These are phyloP conservation scores for Drosophila busckii DNA, from an alignment of 1,140 invertebrate species.

Conservation along the genomic window DNA sequence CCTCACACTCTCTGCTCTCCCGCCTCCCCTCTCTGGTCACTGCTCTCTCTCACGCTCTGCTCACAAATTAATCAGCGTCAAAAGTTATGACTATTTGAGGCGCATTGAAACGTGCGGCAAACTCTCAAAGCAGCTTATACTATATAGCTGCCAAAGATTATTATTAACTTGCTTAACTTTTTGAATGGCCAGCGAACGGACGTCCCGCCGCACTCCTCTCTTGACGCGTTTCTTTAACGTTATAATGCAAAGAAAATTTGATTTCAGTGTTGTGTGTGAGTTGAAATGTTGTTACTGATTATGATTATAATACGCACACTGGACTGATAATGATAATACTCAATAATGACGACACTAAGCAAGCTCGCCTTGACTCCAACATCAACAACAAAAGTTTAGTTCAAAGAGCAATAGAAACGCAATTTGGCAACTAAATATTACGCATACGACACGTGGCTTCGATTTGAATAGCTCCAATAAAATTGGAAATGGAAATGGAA, in stretches of 20 bases:
- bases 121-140: slow-evolving; percentile 3
- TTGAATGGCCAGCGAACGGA: background rate
- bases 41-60: background rate
- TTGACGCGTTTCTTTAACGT: background rate
- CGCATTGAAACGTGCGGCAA: slow-evolving; percentile 21
- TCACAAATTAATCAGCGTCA: slow-evolving; percentile 35
- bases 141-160: slow-evolving; percentile 14
- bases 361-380: too few relatives aligned
- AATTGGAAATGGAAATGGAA: too few relatives aligned
- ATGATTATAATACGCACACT: slow-evolving; percentile 15
- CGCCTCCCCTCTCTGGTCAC: background rate
- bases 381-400: background rate
- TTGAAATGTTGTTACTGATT: slow-evolving; percentile 3
- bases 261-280: slow-evolving; percentile 1
- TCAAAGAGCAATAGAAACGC: slow-evolving; percentile 6
- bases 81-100: slow-evolving; percentile 28
- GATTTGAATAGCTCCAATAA: too few relatives aligned
- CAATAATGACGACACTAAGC: slow-evolving; percentile 20
- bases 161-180: slow-evolving; percentile 32
- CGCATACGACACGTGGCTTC: slow-evolving; percentile 14
- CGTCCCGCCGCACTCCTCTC: background rate
- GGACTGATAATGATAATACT: too few relatives aligned
- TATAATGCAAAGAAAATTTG: slow-evolving; percentile 2
- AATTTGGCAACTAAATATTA: background rate
- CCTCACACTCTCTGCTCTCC: background rate